Evolutionary conservation across 2,797 vertebrate species (phyloP), one percentile per base, ranked within the genome.

Genomic region (Glyptemys insculpta): DNA sequence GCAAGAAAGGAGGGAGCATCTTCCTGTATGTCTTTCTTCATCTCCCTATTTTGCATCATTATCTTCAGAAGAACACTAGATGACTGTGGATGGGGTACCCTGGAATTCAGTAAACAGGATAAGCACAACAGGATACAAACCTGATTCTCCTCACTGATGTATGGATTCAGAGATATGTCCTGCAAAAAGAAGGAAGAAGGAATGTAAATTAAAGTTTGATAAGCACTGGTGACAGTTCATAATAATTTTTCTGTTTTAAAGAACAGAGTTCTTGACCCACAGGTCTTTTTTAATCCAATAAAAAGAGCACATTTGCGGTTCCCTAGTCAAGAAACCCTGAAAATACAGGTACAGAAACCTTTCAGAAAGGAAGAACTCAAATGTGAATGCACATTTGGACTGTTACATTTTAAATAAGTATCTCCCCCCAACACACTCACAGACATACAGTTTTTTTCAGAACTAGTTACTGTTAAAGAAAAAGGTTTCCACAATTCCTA

Each of bases 131-230:
- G 34, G 2, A 1, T 83, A 4, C 74, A 89, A 49, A 7, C 8
- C 29, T 81, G 83, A 1, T 25, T 81, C 14, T 27, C 84, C 18
- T 56, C 0, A 6, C 1, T 82, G n/a, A 8, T 59, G n/a, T 0
- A 83, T 34, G 2, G 37, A 76, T 83, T 93, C 49, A 90, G 52
- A 84, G 25, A 54, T 1, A 81, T 0, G 0, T 78, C 6, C 29
- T 47, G 47, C 3, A 83, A 47, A 80, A 93, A 78, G 25, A 44
- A 92, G 88, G 15, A 37, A 41, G 88, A 85, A 9, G 18, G 34
- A 68, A 11, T 68, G 14, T n/a, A 68, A 68, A 68, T n/a, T 68
- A 68, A 2, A 62, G 1, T 44, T 91, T 52, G 8, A 21, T 23
- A 12, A 89, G 16, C 79, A 25, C 1, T 59, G 15, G 29, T 87